Conservation (phyloP, 2,888 invertebrate genomes). For the Dryadula phaetusa region DNA sequence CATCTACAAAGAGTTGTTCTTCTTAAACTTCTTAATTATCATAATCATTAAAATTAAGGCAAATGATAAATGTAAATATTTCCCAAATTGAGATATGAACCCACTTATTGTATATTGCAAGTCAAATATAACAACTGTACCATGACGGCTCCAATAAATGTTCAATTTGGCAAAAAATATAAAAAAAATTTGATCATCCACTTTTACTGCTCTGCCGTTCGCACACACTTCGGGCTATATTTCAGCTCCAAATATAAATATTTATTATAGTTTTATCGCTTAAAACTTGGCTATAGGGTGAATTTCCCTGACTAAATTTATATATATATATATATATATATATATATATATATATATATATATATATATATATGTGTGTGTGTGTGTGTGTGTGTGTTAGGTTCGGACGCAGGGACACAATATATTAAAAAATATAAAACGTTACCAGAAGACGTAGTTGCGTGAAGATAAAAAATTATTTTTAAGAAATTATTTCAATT, state of each 20-base stretch:
- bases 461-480: neutral
- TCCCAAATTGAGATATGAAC: too few relatives aligned
- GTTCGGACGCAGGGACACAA: neutral
- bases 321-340: neutral
- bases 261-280: neutral
- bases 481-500: neutral
- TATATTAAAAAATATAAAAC: neutral
- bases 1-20: too few relatives aligned
- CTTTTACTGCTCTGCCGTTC: neutral
- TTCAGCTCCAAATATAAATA: neutral
- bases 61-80: too few relatives aligned
- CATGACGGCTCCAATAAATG: neutral
- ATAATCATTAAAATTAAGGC: too few relatives aligned
- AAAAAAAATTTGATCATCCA: conserved; percentile 2
- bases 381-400: too few relatives aligned
- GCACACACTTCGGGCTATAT: neutral
- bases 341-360: neutral
- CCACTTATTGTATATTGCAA: too few relatives aligned
- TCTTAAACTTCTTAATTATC: too few relatives aligned
- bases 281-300: neutral
- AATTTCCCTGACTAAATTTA: neutral
- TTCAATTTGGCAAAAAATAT: neutral
- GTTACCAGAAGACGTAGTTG: neutral
- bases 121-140: neutral
- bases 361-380: neutral